These are phyloP conservation scores for Oreohelix idahoensis DNA, from an alignment of 1,140 invertebrate genomes.

Conservation along the genomic window DNA sequence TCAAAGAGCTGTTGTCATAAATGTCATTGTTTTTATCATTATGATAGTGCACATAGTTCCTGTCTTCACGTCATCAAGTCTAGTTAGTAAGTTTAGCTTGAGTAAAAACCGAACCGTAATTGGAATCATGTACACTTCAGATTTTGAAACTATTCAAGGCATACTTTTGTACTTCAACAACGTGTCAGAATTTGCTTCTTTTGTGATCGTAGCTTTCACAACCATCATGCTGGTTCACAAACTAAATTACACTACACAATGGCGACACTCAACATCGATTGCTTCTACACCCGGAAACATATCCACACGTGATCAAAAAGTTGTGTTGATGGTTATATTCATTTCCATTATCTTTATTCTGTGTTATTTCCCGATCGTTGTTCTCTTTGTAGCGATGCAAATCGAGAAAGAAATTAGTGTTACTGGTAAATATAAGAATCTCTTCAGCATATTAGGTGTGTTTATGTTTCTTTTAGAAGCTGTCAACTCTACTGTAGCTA, in stretches of 20 bases:
- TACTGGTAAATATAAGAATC: conserved; percentile 18
- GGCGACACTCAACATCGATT: neutral
- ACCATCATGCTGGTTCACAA: no score
- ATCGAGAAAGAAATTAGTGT: neutral
- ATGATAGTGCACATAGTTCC: neutral
- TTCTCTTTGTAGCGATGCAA: neutral
- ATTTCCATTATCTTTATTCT: conserved; percentile 10
- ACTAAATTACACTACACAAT: neutral
- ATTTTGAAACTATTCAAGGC: neutral
- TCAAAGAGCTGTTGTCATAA: neutral
- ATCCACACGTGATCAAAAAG: neutral
- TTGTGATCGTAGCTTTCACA: neutral
- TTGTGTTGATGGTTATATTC: conserved; percentile 5
- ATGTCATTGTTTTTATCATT: no score
- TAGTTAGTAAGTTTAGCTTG: neutral
- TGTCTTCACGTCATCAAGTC: neutral
- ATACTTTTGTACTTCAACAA: neutral
- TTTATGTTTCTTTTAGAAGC: neutral
- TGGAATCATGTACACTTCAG: neutral
- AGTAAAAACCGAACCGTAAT: no score
- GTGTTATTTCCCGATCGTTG: neutral
- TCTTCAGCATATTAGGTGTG: conserved; percentile 3
- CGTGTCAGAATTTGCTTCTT: neutral
- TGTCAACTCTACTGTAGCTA: no score
- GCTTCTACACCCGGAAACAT: neutral